Conservation (phyloP, 1,140 invertebrate species). For the Drosophila leontia region DNA sequence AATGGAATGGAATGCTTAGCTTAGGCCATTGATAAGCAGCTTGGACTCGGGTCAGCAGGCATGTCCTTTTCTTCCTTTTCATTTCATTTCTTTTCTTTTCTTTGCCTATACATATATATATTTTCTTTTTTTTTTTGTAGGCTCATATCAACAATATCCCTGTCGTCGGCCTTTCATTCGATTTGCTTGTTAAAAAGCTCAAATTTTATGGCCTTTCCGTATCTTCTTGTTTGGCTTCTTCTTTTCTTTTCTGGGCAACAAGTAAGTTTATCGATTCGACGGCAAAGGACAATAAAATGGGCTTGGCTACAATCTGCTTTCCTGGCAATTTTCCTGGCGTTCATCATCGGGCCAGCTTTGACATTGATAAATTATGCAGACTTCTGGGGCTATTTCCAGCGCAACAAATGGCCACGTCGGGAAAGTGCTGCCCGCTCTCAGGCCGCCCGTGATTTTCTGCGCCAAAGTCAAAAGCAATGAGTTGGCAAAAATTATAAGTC, state of each 20-base stretch:
- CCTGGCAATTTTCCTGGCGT: slow-evolving; percentile 60
- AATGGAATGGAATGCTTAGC: slow-evolving; percentile 57
- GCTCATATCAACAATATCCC: slow-evolving; percentile 60
- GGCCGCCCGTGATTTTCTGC: slow-evolving; percentile 26
- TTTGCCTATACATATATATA: slow-evolving; percentile 10
- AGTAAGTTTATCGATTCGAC: slow-evolving; percentile 72
- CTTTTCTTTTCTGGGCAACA: slow-evolving; percentile 52
- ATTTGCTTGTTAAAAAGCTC: slow-evolving; percentile 82
- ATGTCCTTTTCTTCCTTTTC: slow-evolving; percentile 45
- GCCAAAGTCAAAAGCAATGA: slow-evolving; percentile 65
- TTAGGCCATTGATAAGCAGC: slow-evolving; percentile 66
- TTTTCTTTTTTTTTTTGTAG: slow-evolving; percentile 3
- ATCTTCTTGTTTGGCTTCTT: slow-evolving; percentile 26
- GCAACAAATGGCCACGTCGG: slow-evolving; percentile 66
- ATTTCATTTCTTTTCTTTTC: slow-evolving; percentile 48
- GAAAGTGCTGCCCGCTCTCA: slow-evolving; percentile 17
- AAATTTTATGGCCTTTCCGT: slow-evolving; percentile 77
- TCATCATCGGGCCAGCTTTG: slow-evolving; percentile 72
- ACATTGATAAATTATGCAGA: slow-evolving; percentile 80
- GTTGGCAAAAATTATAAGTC: slow-evolving; percentile 81
- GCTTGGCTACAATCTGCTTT: slow-evolving; percentile 68
- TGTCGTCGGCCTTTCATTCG: slow-evolving; percentile 72
- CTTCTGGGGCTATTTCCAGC: slow-evolving; percentile 22
- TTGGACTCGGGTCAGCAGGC: slow-evolving; percentile 58
- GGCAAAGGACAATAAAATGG: slow-evolving; percentile 23